Conservation (phyloP, 2,797 vertebrate genomes). For the Sebastes kiyomatsui region DNA sequence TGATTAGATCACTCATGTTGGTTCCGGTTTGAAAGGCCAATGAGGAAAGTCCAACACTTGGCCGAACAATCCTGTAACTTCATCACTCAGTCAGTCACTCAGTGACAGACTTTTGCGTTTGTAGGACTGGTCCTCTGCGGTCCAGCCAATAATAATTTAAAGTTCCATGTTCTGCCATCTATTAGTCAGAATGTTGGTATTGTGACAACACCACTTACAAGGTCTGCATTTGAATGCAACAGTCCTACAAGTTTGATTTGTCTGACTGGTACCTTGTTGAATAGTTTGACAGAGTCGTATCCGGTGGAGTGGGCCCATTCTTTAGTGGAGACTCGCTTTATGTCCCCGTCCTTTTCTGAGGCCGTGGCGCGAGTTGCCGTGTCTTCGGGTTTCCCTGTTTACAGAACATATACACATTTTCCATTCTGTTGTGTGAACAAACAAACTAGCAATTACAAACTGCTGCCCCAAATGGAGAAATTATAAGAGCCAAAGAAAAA, state of each 20-base stretch:
- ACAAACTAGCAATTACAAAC: background rate
- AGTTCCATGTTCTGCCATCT: too few relatives aligned
- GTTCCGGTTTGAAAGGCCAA: too few relatives aligned
- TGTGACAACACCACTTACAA: too few relatives aligned
- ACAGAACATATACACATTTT: background rate
- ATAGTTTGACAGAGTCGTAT: slow-evolving; percentile 93
- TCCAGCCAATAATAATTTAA: too few relatives aligned
- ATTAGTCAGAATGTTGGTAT: too few relatives aligned
- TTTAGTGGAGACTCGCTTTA: slow-evolving; percentile 96
- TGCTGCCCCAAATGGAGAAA: background rate
- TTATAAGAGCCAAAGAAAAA: background rate
- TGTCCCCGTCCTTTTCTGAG: slow-evolving; percentile 93
- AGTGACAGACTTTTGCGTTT: too few relatives aligned
- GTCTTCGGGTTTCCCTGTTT: slow-evolving; percentile 91
- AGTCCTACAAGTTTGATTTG: too few relatives aligned
- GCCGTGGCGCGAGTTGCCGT: slow-evolving; percentile 90
- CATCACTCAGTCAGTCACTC: too few relatives aligned
- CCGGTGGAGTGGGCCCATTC: slow-evolving; percentile 96
- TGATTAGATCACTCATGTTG: background rate
- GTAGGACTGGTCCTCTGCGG: too few relatives aligned
- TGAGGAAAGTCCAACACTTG: too few relatives aligned
- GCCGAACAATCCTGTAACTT: too few relatives aligned
- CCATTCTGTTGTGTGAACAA: background rate
- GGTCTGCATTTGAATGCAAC: background rate
- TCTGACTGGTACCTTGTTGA: slow-evolving; percentile 89